These are phyloP conservation scores for Casuarius casuarius DNA, from an alignment of 2,113 vertebrate species.

Conservation along the genomic window DNA sequence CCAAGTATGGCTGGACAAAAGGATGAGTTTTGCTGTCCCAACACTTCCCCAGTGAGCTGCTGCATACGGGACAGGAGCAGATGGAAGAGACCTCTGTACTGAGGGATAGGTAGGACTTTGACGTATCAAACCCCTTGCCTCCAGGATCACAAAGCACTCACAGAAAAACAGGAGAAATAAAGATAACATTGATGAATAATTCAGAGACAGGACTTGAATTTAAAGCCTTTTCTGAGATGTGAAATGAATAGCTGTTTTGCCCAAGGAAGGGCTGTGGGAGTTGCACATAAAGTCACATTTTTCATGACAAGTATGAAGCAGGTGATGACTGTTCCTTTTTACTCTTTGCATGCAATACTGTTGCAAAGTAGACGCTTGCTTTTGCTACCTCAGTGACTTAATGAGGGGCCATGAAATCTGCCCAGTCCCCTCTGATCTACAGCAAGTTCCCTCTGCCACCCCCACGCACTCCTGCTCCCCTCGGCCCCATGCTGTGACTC, in stretches of 20 bases:
- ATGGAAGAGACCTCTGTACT: background rate
- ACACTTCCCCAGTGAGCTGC: background rate
- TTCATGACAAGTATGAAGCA: background rate
- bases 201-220: slow-evolving; percentile 1
- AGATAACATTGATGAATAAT: slow-evolving; percentile 23
- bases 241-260: background rate
- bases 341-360: background rate
- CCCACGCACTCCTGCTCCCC: background rate
- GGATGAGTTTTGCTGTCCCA: background rate
- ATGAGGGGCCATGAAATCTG: background rate
- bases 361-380: background rate
- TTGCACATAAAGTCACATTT: background rate
- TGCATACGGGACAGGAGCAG: background rate
- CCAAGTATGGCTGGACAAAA: slow-evolving; percentile 1
- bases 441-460: background rate
- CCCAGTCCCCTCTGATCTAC: no score
- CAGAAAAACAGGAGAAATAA: background rate
- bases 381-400: background rate
- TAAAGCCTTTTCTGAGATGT: background rate
- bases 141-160: background rate
- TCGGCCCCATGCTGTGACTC: background rate
- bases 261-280: background rate
- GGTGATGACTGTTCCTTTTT: background rate
- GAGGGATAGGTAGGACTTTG: background rate
- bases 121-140: background rate